Percentiles rank a stretch among this genome's conserved stretches.
Evolutionary conservation across 2,888 invertebrate genomes (phyloP).

Genomic region (Eupithecia dodoneata): DNA sequence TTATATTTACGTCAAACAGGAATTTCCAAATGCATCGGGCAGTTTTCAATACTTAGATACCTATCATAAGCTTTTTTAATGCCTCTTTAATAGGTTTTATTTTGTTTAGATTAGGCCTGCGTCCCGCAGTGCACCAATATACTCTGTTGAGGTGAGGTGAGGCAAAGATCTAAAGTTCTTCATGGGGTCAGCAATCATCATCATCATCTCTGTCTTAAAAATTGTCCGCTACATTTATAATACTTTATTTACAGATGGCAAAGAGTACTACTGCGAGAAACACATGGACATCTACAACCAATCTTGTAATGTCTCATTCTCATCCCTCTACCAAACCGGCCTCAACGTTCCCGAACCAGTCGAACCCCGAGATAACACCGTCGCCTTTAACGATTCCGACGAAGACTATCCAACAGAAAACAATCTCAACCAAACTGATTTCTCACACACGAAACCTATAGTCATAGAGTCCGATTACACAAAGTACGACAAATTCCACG

Average conservation of each 20-base stretch:
- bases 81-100: too few species aligned
- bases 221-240: neutral
- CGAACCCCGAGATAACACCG: slow-evolving; percentile 66
- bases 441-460: slow-evolving; percentile 77
- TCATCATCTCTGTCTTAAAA: neutral
- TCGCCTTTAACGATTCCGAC: slow-evolving; percentile 72
- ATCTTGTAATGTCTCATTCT: slow-evolving; percentile 74
- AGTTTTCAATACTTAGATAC: too few species aligned
- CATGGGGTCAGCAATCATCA: too few species aligned
- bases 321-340: slow-evolving; percentile 74
- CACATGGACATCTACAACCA: slow-evolving; percentile 75
- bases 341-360: slow-evolving; percentile 76
- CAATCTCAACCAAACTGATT: slow-evolving; percentile 77
- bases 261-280: slow-evolving; percentile 80
- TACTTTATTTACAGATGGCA: slow-evolving; percentile 64
- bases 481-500: slow-evolving; percentile 67
- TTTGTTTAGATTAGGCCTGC: too few species aligned
- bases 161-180: too few species aligned
- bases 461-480: slow-evolving; percentile 74
- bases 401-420: slow-evolving; percentile 78
- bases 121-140: too few species aligned
- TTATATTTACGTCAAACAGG: too few species aligned
- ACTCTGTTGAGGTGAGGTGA: too few species aligned
- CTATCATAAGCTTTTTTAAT: too few species aligned
- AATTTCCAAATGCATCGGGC: too few species aligned